Percentiles rank a stretch among this genome's conserved stretches.
Conservation (phyloP, 2,888 invertebrate species). For the Loripinus fragilis region DNA sequence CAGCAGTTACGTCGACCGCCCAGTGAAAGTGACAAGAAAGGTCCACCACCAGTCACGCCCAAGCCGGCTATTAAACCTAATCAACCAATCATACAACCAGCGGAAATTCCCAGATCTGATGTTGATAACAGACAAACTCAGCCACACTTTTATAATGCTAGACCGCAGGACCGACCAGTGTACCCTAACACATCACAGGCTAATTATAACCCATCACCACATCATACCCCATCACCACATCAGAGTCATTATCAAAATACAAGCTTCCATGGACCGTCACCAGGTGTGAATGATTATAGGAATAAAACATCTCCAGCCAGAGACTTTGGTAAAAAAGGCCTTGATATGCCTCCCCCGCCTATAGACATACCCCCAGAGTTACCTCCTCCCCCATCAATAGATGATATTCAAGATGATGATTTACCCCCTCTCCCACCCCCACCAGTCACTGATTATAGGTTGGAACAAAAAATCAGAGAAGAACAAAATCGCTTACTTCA, state of each 20-base stretch:
- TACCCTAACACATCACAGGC: conserved; percentile 49
- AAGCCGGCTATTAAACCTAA: conserved; percentile 66
- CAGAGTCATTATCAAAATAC: conserved; percentile 58
- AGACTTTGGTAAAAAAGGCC: conserved; percentile 56
- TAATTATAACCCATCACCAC: conserved; percentile 37
- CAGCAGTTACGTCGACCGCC: conserved; percentile 70
- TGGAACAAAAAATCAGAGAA: conserved; percentile 86
- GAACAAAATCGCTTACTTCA: conserved; percentile 70
- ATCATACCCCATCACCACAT: conserved; percentile 30
- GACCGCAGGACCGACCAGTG: conserved; percentile 42
- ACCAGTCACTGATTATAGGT: conserved; percentile 84
- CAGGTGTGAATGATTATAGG: conserved; percentile 34
- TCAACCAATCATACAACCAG: conserved; percentile 64
- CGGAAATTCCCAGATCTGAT: conserved; percentile 70
- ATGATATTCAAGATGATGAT: conserved; percentile 73
- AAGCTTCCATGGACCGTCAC: conserved; percentile 50
- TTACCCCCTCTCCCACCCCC: conserved; percentile 79
- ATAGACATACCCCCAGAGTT: conserved; percentile 84
- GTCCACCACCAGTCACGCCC: conserved; percentile 58
- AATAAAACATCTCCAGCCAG: conserved; percentile 53
- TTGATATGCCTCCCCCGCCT: conserved; percentile 85
- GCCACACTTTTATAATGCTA: conserved; percentile 70
- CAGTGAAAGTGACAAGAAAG: conserved; percentile 56
- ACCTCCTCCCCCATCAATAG: conserved; percentile 83
- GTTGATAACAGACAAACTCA: conserved; percentile 73